phyloP scores from a whole-genome alignment of 2,888 invertebrate species.

The Heliconius erato region DNA sequence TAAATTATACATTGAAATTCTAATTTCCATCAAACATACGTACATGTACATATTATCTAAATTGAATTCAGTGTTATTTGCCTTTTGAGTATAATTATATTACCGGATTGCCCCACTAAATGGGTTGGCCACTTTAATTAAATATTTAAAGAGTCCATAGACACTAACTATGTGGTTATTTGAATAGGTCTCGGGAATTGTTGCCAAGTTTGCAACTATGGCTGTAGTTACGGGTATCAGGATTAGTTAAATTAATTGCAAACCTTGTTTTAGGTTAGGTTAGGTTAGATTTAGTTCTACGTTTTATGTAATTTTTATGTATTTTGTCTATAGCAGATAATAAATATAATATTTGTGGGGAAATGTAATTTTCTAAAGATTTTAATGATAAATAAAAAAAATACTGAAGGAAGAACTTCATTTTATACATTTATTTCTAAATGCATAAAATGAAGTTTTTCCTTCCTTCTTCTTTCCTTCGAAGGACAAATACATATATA shows the following conservation, averaged over 20 bases:
- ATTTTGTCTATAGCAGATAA: background rate
- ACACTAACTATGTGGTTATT: conserved; percentile 43
- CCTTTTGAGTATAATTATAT: conserved; percentile 46
- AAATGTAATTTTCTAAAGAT: background rate
- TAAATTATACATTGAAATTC: background rate
- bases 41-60: background rate
- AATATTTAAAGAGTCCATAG: conserved; percentile 47
- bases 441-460: too few species aligned
- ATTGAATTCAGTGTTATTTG: conserved; percentile 22
- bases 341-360: background rate
- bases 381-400: too few species aligned
- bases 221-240: conserved; percentile 9
- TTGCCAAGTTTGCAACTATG: conserved; percentile 36
- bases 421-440: too few species aligned
- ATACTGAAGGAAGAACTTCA: too few species aligned
- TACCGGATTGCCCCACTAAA: conserved; percentile 41
- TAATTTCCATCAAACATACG: background rate
- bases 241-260: conserved; percentile 17
- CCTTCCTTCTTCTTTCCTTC: too few species aligned
- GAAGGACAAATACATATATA: background rate
- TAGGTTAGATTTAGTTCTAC: background rate
- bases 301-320: background rate
- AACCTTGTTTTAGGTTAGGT: background rate
- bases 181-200: conserved; percentile 40
- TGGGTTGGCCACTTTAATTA: conserved; percentile 44